phyloP scores from a whole-genome alignment of 1,140 invertebrate species.

The Diuraphis noxia region DNA sequence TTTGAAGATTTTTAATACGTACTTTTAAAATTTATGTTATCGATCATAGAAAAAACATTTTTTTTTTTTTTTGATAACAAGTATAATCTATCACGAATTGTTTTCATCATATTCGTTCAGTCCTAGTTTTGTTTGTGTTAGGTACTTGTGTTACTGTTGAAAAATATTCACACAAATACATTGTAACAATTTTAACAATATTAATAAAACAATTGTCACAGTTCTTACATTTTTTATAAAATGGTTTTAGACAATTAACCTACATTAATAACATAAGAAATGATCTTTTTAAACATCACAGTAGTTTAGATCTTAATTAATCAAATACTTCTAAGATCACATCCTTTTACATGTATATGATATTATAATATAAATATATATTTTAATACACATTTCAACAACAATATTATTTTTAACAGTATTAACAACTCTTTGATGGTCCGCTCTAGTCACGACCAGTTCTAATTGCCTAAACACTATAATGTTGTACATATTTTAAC shows the following conservation, averaged over 20 bases:
- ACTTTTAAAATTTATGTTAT: constrained; percentile 8
- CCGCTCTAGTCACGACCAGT: constrained; percentile 45
- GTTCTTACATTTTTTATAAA: constrained; percentile 14
- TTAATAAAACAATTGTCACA: constrained; percentile 22
- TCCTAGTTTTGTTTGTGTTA: constrained; percentile 16
- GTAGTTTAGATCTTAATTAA: constrained; percentile 35
- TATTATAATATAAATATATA: constrained; percentile 33
- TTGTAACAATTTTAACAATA: constrained; percentile 39
- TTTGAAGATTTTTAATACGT: not conserved
- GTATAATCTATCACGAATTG: constrained; percentile 5
- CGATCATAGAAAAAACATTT: not conserved
- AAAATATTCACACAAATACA: constrained; percentile 46
- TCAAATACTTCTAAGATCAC: constrained; percentile 48
- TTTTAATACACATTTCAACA: constrained; percentile 47
- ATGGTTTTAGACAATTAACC: constrained; percentile 6
- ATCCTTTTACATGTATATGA: constrained; percentile 20
- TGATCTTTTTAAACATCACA: constrained; percentile 50
- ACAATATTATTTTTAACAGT: constrained; percentile 40
- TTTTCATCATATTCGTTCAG: constrained; percentile 35
- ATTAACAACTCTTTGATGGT: constrained; percentile 49
- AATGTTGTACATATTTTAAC: constrained; percentile 47
- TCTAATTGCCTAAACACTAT: constrained; percentile 51
- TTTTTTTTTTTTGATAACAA: not conserved
- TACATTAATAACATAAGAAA: constrained; percentile 30
- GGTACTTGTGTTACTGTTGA: constrained; percentile 44